These are phyloP conservation scores for Nomada fabriciana DNA, from an alignment of 2,888 invertebrate species.

Conservation along the genomic window DNA sequence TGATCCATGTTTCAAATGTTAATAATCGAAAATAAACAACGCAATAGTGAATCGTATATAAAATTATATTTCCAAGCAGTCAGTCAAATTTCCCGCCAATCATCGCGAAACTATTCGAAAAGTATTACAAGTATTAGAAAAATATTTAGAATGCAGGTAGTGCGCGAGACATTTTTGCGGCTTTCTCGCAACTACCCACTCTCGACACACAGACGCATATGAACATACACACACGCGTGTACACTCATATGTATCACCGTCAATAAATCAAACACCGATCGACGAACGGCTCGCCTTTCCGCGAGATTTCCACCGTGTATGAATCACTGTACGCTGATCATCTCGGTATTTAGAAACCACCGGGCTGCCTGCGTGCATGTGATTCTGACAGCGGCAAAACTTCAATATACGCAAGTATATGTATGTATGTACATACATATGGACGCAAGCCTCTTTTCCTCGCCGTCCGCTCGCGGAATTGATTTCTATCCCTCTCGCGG, in stretches of 20 bases:
- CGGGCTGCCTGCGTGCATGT: background rate
- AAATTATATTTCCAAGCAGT: too few species aligned
- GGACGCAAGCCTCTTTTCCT: background rate
- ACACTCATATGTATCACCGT: background rate
- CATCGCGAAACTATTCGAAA: too few species aligned
- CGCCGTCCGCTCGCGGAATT: conserved; percentile 21
- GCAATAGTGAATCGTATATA: too few species aligned
- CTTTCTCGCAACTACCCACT: too few species aligned
- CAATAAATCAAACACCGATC: conserved; percentile 49
- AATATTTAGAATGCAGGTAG: too few species aligned
- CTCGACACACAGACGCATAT: too few species aligned
- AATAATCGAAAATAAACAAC: too few species aligned
- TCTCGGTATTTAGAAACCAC: conserved; percentile 16
- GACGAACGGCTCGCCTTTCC: conserved; percentile 7
- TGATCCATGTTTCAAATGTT: too few species aligned
- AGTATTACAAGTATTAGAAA: too few species aligned
- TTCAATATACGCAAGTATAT: background rate
- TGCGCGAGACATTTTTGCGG: too few species aligned
- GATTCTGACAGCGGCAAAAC: conserved; percentile 16
- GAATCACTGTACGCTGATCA: conserved; percentile 45
- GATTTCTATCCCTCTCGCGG: conserved; percentile 36
- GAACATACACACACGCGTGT: too few species aligned
- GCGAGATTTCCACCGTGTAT: conserved; percentile 12
- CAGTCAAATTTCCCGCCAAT: too few species aligned
- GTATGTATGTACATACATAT: background rate